A percentile compares a stretch with the other conserved stretches of the same genome.
Conservation (phyloP, 2,797 vertebrate species). For the Anguilla marmorata region DNA sequence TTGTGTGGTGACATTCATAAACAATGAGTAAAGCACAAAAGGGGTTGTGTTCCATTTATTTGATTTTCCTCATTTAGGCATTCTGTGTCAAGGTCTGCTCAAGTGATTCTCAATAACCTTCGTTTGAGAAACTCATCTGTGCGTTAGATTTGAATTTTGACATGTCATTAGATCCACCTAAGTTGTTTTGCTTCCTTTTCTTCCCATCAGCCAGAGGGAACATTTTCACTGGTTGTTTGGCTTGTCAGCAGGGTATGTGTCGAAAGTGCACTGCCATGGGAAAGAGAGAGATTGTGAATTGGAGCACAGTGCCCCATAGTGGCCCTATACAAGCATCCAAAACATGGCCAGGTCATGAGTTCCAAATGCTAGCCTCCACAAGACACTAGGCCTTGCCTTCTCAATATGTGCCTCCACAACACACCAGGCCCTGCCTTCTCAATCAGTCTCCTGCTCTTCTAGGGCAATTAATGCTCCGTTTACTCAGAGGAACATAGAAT, state of each 20-base stretch:
- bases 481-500: conserved; percentile 32
- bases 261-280: too few relatives aligned
- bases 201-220: neutral
- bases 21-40: conserved; percentile 14
- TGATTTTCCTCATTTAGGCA: conserved; percentile 28
- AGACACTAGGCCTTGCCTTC: neutral
- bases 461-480: conserved; percentile 76
- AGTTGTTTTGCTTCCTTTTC: conserved; percentile 7
- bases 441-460: conserved; percentile 69
- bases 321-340: conserved; percentile 53
- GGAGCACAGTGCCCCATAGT: conserved; percentile 87
- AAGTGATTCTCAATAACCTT: conserved; percentile 2
- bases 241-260: neutral
- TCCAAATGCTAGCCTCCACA: neutral
- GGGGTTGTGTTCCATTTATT: conserved; percentile 35
- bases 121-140: neutral
- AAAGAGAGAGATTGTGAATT: conserved; percentile 60
- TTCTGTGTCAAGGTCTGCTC: conserved; percentile 33
- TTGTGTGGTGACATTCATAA: neutral
- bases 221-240: neutral
- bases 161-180: conserved; percentile 9
- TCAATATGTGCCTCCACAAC: conserved; percentile 50
- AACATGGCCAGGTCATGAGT: neutral
- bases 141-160: conserved; percentile 17
- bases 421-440: conserved; percentile 27